phyloP scores from a whole-genome alignment of 2,797 vertebrate genomes.

The Distichodus sexfasciatus region DNA sequence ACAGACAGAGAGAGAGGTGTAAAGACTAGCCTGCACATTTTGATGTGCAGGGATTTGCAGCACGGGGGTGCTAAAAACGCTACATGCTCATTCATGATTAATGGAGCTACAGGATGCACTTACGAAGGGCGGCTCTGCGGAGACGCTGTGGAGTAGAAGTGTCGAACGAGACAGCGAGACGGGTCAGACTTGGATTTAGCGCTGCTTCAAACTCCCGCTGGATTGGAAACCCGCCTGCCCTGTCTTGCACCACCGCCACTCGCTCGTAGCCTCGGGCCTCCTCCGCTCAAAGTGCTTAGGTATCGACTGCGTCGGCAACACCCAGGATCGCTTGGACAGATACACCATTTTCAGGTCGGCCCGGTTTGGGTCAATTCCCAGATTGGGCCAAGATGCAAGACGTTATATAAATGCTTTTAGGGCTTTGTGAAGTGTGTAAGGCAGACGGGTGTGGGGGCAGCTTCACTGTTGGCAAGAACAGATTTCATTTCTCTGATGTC shows the following conservation, averaged over 20 bases:
- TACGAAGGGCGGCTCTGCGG: background rate
- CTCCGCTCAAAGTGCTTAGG: background rate
- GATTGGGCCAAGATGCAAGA: background rate
- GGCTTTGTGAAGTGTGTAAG: background rate
- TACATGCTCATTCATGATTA: constrained; percentile 19
- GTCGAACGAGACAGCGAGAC: background rate
- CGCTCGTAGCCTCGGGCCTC: constrained; percentile 26
- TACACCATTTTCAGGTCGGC: background rate
- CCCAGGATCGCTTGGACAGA: background rate
- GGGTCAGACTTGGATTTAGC: no score
- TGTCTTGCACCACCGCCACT: constrained; percentile 5
- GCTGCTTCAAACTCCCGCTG: constrained; percentile 12
- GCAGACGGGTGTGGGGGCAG: no score
- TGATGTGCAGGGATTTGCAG: background rate
- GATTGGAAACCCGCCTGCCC: constrained; percentile 6
- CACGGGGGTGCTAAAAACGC: constrained; percentile 14
- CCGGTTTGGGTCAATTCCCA: background rate
- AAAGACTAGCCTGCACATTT: no score
- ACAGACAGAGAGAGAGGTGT: no score
- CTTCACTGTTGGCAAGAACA: no score
- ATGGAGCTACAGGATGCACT: constrained; percentile 16
- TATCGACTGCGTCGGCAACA: background rate
- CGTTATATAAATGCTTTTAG: background rate
- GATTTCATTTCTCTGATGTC: no score
- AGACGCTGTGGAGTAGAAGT: constrained; percentile 20